Evolutionary conservation across 2,797 vertebrate genomes (phyloP), one percentile per base, ranked within the genome.

Genomic region (Acanthurus lineatus): DNA sequence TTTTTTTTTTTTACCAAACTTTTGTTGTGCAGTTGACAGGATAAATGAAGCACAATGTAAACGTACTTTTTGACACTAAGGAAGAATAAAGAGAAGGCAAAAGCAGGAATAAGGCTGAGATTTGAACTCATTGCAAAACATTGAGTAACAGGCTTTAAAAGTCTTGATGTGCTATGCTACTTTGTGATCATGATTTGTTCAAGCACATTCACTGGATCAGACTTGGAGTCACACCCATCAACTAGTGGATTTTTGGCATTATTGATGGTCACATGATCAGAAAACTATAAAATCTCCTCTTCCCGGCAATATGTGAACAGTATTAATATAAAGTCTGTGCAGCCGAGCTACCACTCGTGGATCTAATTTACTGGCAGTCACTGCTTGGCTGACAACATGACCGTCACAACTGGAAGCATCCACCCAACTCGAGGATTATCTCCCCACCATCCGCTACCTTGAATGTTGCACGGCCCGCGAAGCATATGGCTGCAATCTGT

Each of bases 401-500:
- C 73, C 54, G 76, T 84, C 79, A 81, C 85, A 84, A 74, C 77
- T 83, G 73, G 81, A 89, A 53, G 77, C 61, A 73, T 83, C 73
- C 74, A 69, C 7, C 35, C 64, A 61, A 71, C 72, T 69, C 5
- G 14, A 71, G 75, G 87, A 92, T 88, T 87, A 92, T 82, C 85
- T 77, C 62, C 77, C 66, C 51, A 45, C 73, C 83, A 84, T 79
- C 71, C 76, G 47, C 48, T 59, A 74, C 73, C 82, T 85, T 77
- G 71, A 85, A 83, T 73, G 84, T 69, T 73, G 84, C 82, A 69
- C 17, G 2, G 76, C 51, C 69, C n/a, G 20, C 58, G 75, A 85
- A 88, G 72, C 92, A 92, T 91, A 91, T 92, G 91, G 91, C 83
- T 81, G 62, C 92, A 92, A 91, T 91, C 88, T 92, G 91, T 87